phyloP scores from a whole-genome alignment of 2,797 vertebrate genomes.

The Leontopithecus rosalia region DNA sequence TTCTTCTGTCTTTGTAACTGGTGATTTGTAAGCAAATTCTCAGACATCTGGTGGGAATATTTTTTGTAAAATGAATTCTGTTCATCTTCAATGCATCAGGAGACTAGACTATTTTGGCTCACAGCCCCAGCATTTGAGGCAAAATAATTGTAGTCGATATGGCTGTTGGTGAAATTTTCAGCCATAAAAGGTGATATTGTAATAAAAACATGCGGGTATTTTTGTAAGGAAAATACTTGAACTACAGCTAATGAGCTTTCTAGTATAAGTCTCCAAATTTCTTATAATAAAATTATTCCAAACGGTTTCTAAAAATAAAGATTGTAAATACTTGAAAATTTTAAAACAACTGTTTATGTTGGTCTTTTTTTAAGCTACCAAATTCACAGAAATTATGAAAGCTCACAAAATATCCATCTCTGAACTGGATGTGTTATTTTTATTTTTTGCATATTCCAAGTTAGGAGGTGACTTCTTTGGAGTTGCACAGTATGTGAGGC shows the following conservation, averaged over 20 bases:
- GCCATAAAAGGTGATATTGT: slow-evolving; percentile 23
- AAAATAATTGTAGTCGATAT: slow-evolving; percentile 35
- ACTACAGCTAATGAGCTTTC: not conserved
- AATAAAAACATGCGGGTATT: slow-evolving; percentile 19
- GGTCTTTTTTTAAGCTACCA: not conserved
- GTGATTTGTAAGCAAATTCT: not conserved
- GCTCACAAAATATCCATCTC: not conserved
- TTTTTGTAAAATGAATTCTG: slow-evolving; percentile 28
- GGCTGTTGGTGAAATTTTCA: not conserved
- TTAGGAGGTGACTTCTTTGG: not conserved
- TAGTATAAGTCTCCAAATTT: not conserved
- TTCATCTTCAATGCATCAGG: not conserved
- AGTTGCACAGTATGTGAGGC: rapidly evolving
- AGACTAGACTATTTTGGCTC: slow-evolving; percentile 22
- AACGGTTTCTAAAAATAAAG: slow-evolving; percentile 23
- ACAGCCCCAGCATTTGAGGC: not conserved
- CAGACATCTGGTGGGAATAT: slow-evolving; percentile 29
- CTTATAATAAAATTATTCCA: not conserved
- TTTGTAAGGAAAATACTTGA: slow-evolving; percentile 44
- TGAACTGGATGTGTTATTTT: not conserved
- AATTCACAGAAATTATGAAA: not conserved
- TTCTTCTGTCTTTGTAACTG: not conserved
- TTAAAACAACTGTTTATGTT: not conserved
- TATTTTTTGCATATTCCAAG: not conserved
- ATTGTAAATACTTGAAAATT: not conserved